phyloP scores from a whole-genome alignment of 1,140 invertebrate genomes.

The Ceratosolen fusciceps region DNA sequence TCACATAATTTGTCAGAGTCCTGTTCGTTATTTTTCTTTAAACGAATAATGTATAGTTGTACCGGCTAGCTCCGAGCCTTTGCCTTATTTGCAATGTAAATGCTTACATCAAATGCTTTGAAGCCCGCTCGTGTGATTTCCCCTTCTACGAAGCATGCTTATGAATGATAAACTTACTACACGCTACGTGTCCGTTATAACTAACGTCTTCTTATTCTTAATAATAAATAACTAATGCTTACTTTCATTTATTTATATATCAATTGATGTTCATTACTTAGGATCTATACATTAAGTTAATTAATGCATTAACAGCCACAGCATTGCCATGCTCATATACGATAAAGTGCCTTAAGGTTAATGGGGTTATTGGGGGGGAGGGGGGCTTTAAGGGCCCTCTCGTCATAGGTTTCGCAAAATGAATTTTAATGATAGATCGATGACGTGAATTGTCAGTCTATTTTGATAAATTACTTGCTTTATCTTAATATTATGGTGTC shows the following conservation, averaged over 20 bases:
- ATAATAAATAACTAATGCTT: constrained; percentile 2
- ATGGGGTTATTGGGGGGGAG: no score
- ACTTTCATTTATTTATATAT: neutral
- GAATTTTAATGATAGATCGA: constrained; percentile 35
- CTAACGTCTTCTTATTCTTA: constrained; percentile 22
- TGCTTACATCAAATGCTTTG: constrained; percentile 27
- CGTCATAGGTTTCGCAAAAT: constrained; percentile 32
- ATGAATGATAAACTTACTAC: constrained; percentile 28
- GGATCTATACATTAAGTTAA: constrained; percentile 26
- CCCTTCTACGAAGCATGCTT: constrained; percentile 35
- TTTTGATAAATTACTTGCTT: constrained; percentile 23
- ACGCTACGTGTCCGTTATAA: constrained; percentile 8
- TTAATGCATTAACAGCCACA: constrained; percentile 30
- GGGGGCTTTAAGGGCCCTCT: constrained; percentile 54
- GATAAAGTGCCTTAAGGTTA: constrained; percentile 51
- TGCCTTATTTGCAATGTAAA: constrained; percentile 41
- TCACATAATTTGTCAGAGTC: constrained; percentile 35
- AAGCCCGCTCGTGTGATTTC: constrained; percentile 24
- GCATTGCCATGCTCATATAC: constrained; percentile 21
- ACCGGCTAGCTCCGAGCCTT: constrained; percentile 70
- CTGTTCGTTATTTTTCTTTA: constrained; percentile 31
- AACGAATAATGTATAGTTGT: constrained; percentile 67
- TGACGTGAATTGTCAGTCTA: constrained; percentile 15
- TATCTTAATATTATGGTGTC: constrained; percentile 29
- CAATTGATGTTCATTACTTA: constrained; percentile 35